Percentiles rank a stretch among this genome's conserved stretches.
Evolutionary conservation across 1,140 invertebrate species (phyloP).

Genomic region (Aphaenogaster ashmeadi): DNA sequence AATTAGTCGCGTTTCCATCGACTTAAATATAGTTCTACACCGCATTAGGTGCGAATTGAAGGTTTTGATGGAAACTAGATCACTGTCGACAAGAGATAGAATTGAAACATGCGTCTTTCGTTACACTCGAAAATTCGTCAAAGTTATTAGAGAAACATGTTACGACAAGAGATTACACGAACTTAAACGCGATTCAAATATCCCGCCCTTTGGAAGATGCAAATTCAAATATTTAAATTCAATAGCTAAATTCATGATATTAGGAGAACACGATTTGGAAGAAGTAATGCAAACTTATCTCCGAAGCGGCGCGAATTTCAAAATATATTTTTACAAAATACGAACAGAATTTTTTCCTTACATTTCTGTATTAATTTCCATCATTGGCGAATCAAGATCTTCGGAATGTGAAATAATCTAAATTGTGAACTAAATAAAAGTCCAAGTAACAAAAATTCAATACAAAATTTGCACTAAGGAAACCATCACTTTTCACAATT

Average conservation of each 20-base stretch:
- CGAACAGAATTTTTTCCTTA: not conserved
- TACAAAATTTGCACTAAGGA: not conserved
- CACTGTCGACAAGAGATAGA: not conserved
- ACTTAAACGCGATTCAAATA: not conserved
- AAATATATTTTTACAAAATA: not conserved
- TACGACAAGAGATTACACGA: not conserved
- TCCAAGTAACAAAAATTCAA: not conserved
- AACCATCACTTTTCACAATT: not conserved
- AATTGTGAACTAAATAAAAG: too few relatives aligned
- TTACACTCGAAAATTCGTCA: conserved; percentile 14
- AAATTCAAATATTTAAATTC: conserved; percentile 24
- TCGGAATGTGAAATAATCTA: not conserved
- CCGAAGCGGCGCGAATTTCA: not conserved
- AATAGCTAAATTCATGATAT: conserved; percentile 4
- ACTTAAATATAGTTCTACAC: too few relatives aligned
- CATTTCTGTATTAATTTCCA: not conserved
- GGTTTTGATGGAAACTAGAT: too few relatives aligned
- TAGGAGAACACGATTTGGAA: conserved; percentile 16
- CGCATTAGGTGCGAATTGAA: too few relatives aligned
- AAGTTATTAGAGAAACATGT: not conserved
- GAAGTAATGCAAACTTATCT: not conserved
- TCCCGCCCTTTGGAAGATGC: not conserved
- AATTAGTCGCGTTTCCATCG: too few relatives aligned
- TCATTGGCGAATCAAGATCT: not conserved
- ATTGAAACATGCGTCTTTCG: not conserved